Evolutionary conservation across 2,888 invertebrate species (phyloP), one percentile per base, ranked within the genome.

Genomic region (Muscina levida): DNA sequence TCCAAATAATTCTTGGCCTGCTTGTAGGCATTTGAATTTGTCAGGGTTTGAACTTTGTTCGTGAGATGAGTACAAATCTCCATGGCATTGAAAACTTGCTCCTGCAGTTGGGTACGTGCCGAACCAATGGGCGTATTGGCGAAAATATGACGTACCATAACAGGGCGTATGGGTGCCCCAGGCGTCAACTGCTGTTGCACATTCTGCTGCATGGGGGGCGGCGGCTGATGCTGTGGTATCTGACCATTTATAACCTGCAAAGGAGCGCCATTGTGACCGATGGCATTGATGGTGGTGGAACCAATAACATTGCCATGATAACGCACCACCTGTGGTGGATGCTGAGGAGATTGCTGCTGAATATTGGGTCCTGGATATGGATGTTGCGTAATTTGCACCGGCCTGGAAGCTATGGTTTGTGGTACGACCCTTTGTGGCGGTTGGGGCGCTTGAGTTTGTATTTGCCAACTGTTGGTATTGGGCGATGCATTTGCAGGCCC

Each of bases 21-120:
- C 81, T 90, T 91, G 74, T 90, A 91, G 0, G 91, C 90, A 85
- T 90, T 91, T 48, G 91, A 90, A 81, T 89, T 89, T 15, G 90
- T 91, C 1, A 91, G 83, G 0, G 90, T 90, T 66, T 89, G 88
- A 24, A 91, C 86, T 73, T 91, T 91, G 8, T 88, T 88, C 13
- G 88, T 89, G 4, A 91, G 85, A 84, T 91, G 91, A 13, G 89
- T 89, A 72, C 90, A 91, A 68, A 90, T 90, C 62, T 90, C 90
- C 88, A 90, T 88, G 17, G 89, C 88, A 82, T 84, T 87, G 46
- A 89, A 89, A 11, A 91, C 87, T 78, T 90, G 89, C 70, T 88
- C 88, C 77, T 91, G 91, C 72, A 91, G 83, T 42, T 88, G 89
- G 0, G 85, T 82, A 0, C 90, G 87, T 2, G 90, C 89, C 11